These are phyloP conservation scores for Euura saliciscinereae DNA, from an alignment of 1,140 invertebrate species.

Conservation along the genomic window DNA sequence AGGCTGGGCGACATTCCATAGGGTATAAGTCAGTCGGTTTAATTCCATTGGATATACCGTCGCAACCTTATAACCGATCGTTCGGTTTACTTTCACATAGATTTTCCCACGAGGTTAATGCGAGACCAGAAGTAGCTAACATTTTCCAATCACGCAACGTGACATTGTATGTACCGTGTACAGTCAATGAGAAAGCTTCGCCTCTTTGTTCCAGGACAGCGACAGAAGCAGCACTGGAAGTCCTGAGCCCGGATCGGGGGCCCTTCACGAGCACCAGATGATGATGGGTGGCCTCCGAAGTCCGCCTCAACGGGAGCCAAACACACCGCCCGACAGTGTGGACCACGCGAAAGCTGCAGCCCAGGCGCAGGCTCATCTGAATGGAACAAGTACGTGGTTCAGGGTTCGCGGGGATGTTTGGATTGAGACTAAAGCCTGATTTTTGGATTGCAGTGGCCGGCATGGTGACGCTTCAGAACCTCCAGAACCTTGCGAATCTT, in stretches of 20 bases:
- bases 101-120: constrained; percentile 7
- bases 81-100: not conserved
- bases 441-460: constrained; percentile 69
- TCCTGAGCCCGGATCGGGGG: constrained; percentile 63
- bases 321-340: constrained; percentile 52
- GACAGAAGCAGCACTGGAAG: constrained; percentile 73
- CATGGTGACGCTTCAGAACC: constrained; percentile 76
- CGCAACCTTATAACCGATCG: constrained; percentile 1
- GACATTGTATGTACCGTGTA: not conserved
- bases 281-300: constrained; percentile 54
- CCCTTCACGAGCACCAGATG: constrained; percentile 58
- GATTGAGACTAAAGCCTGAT: not conserved
- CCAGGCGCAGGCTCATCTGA: constrained; percentile 63
- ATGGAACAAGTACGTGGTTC: constrained; percentile 76
- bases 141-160: constrained; percentile 3
- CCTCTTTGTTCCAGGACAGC: constrained; percentile 66
- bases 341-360: constrained; percentile 59
- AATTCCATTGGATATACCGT: not conserved
- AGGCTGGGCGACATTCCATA: not conserved
- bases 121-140: not conserved
- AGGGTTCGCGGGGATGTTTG: constrained; percentile 31
- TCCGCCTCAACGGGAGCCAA: constrained; percentile 49
- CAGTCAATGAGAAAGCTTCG: not conserved
- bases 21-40: not conserved
- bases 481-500: constrained; percentile 75